Percentiles rank a stretch among this genome's conserved stretches.
Conservation (phyloP, 2,797 vertebrate genomes). For the Columba guinea region DNA sequence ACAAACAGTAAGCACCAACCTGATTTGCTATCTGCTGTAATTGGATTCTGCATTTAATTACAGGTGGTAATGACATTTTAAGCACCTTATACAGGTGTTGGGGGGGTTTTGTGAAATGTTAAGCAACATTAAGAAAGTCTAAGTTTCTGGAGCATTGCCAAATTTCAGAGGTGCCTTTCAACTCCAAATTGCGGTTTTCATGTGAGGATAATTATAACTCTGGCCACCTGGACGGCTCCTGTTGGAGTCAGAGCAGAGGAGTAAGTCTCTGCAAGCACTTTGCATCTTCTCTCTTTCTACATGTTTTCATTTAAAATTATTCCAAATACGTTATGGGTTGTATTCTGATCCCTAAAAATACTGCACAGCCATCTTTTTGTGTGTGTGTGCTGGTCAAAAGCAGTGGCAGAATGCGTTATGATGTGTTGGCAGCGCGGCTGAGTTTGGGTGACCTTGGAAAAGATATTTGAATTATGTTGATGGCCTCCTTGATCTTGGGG, state of each 20-base stretch:
- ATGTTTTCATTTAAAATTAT: conserved; percentile 6
- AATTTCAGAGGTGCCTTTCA: conserved; percentile 74
- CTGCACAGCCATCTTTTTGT: background rate
- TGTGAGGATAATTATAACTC: conserved; percentile 68
- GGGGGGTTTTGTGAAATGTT: conserved; percentile 46
- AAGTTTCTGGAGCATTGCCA: conserved; percentile 62
- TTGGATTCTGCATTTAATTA: conserved; percentile 78
- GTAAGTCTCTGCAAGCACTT: background rate
- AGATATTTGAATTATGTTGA: conserved; percentile 17
- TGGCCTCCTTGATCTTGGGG: conserved; percentile 45
- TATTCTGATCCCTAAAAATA: background rate
- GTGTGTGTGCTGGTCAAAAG: background rate
- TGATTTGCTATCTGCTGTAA: conserved; percentile 69
- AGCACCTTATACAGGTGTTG: conserved; percentile 75
- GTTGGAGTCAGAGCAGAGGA: conserved; percentile 3
- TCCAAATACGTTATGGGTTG: background rate
- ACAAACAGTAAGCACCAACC: conserved; percentile 56
- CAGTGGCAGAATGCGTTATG: background rate
- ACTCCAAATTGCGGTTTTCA: conserved; percentile 66
- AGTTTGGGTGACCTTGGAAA: conserved; percentile 45
- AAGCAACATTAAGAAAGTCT: conserved; percentile 71
- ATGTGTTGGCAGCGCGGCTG: background rate
- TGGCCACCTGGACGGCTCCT: conserved; percentile 60
- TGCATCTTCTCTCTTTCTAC: background rate
- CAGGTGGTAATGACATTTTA: conserved; percentile 78